Conservation (phyloP, 1,140 invertebrate species). For the Drosophila mayri region DNA sequence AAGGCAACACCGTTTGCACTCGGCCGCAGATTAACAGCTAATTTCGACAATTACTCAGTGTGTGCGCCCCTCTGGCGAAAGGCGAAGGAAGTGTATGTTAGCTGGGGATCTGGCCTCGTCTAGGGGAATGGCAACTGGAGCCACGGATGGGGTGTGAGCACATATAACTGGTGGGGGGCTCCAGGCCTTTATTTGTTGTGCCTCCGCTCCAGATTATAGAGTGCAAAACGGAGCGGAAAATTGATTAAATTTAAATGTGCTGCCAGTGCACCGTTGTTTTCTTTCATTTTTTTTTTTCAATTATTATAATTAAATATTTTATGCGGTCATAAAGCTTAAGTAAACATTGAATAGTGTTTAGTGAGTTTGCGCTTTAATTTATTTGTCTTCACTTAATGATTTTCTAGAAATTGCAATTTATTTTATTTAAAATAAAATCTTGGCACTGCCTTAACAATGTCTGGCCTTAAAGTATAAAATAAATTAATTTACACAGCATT, state of each 20-base stretch:
- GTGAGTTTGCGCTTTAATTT: no score
- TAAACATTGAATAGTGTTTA: not conserved
- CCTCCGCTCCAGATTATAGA: conserved; percentile 1
- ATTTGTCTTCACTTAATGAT: not conserved
- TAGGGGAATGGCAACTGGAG: not conserved
- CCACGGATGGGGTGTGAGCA: conserved; percentile 38
- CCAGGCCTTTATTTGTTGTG: conserved; percentile 7
- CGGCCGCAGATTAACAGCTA: conserved; percentile 66
- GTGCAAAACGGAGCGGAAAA: conserved; percentile 1
- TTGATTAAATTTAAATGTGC: conserved; percentile 14
- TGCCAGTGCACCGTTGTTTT: not conserved
- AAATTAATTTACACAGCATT: not conserved
- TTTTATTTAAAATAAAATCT: not conserved
- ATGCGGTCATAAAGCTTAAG: not conserved
- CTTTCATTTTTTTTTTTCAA: not conserved
- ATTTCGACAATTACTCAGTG: conserved; percentile 67
- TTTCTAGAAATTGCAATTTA: not conserved
- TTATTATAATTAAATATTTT: conserved; percentile 9
- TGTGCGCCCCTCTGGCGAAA: conserved; percentile 12
- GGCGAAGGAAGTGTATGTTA: conserved; percentile 34
- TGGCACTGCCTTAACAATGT: not conserved
- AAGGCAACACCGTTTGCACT: conserved; percentile 61
- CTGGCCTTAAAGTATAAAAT: not conserved
- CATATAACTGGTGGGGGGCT: conserved; percentile 3
- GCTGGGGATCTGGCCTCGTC: conserved; percentile 2